Evolutionary conservation across 2,888 invertebrate species (phyloP).

Genomic region (Auanema sp.): DNA sequence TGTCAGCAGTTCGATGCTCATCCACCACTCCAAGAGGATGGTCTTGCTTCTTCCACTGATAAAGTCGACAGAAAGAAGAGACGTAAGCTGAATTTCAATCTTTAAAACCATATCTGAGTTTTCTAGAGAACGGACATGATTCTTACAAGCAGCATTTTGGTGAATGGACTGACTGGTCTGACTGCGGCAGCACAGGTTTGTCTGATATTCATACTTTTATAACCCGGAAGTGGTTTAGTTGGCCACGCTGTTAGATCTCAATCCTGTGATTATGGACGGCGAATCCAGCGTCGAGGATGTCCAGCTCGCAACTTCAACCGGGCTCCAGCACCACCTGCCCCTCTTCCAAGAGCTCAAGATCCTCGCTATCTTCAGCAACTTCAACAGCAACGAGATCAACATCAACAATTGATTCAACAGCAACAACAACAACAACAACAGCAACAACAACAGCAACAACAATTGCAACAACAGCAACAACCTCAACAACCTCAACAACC

Average conservation of each 20-base stretch:
- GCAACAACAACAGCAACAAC: constrained; percentile 24
- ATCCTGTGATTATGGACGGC: constrained; percentile 53
- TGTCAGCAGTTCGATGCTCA: constrained; percentile 56
- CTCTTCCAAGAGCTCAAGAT: constrained; percentile 19
- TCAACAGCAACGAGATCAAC: constrained; percentile 14
- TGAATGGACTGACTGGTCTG: constrained; percentile 53
- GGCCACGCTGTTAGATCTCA: constrained; percentile 49
- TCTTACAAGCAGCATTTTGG: constrained; percentile 28
- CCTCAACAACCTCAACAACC: constrained; percentile 26
- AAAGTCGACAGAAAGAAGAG: constrained; percentile 56
- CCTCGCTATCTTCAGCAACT: constrained; percentile 6
- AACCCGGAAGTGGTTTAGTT: background rate
- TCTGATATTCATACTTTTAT: background rate
- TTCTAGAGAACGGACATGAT: constrained; percentile 36
- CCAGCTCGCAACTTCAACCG: constrained; percentile 48
- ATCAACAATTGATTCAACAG: constrained; percentile 12
- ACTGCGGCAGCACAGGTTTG: constrained; percentile 30
- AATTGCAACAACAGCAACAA: constrained; percentile 21
- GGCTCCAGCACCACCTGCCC: constrained; percentile 35
- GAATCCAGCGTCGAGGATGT: constrained; percentile 57
- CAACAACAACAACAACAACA: constrained; percentile 27
- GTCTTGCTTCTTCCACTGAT: constrained; percentile 53
- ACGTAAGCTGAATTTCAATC: constrained; percentile 29
- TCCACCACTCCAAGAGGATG: constrained; percentile 54
- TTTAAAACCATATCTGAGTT: background rate